A percentile compares a stretch with the other conserved stretches of the same genome.
phyloP scores from a whole-genome alignment of 2,888 invertebrate genomes.

The Tholera decimalis region DNA sequence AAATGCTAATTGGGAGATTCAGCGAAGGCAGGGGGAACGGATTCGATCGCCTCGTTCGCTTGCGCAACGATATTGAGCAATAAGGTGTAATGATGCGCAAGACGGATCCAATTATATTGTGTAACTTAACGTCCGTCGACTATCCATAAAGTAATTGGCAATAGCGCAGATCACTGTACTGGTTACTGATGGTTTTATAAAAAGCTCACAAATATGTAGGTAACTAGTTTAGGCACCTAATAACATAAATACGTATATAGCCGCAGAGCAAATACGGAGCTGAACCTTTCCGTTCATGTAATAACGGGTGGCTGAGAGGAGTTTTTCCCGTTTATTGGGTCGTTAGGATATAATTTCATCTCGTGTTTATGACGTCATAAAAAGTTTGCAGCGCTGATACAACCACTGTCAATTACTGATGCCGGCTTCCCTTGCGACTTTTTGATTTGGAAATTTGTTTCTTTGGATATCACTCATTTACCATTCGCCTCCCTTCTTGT shows the following conservation, averaged over 20 bases:
- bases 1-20: slow-evolving; percentile 88
- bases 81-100: slow-evolving; percentile 79
- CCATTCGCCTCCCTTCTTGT: slow-evolving; percentile 51
- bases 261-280: slow-evolving; percentile 73
- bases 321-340: slow-evolving; percentile 89
- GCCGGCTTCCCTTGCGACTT: slow-evolving; percentile 69
- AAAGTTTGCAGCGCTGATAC: slow-evolving; percentile 88
- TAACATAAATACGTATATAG: slow-evolving; percentile 76
- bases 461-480: slow-evolving; percentile 66
- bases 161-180: slow-evolving; percentile 34
- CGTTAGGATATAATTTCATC: slow-evolving; percentile 90
- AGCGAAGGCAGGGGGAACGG: slow-evolving; percentile 72
- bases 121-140: slow-evolving; percentile 57
- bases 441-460: slow-evolving; percentile 72
- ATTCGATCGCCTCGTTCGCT: slow-evolving; percentile 74
- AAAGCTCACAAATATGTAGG: slow-evolving; percentile 45
- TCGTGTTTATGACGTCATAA: slow-evolving; percentile 89
- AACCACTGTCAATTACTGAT: slow-evolving; percentile 85
- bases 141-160: slow-evolving; percentile 52
- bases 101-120: slow-evolving; percentile 74
- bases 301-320: slow-evolving; percentile 84
- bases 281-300: slow-evolving; percentile 82
- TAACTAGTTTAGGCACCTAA: slow-evolving; percentile 70
- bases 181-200: slow-evolving; percentile 44
- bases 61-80: slow-evolving; percentile 76